Conservation (phyloP, 2,113 vertebrate species). For the Rhegmatorhina hoffmannsi region DNA sequence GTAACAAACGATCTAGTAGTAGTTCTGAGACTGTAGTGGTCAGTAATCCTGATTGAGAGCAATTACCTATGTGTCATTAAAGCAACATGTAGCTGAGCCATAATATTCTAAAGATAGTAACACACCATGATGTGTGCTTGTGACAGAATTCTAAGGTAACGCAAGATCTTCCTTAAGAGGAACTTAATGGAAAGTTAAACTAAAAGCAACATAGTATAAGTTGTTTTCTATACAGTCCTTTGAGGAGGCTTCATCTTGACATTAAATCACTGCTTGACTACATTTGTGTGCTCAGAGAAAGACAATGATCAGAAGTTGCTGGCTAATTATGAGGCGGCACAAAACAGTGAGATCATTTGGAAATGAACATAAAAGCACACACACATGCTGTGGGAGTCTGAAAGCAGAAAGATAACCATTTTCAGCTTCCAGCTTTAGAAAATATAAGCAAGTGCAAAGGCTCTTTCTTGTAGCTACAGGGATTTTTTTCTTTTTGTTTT, state of each 20-base stretch:
- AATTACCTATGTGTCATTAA: background rate
- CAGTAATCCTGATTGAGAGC: background rate
- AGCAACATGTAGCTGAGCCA: background rate
- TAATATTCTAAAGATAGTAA: conserved; percentile 26
- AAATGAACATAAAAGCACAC: background rate
- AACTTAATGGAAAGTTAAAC: background rate
- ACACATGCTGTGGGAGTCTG: background rate
- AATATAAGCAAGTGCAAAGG: background rate
- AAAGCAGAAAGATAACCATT: background rate
- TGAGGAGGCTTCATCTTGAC: background rate
- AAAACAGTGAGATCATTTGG: background rate
- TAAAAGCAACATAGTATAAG: background rate
- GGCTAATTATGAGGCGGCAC: background rate
- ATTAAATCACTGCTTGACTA: background rate
- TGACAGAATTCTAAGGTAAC: background rate
- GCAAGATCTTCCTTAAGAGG: background rate
- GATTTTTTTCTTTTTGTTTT: background rate
- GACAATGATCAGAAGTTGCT: background rate
- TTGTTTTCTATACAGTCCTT: background rate
- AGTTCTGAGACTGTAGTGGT: background rate
- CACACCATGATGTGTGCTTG: background rate
- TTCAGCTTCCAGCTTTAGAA: background rate
- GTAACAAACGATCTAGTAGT: background rate
- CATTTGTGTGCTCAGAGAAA: background rate
- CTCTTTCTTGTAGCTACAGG: background rate